Evolutionary conservation across 1,140 invertebrate species (phyloP).

Genomic region (Ceratoteleas bidentatus): DNA sequence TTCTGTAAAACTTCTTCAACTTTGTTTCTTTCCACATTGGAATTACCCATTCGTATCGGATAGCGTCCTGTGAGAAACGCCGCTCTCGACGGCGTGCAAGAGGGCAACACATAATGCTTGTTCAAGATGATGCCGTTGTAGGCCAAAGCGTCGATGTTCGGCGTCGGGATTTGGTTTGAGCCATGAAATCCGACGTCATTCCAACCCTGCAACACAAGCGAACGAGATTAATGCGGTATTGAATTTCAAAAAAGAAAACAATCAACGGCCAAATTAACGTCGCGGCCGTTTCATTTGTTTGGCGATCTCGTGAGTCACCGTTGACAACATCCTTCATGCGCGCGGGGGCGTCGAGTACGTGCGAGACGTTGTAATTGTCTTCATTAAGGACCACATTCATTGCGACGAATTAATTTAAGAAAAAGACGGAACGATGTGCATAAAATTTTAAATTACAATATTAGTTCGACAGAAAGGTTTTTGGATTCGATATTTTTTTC

Average conservation of each 20-base stretch:
- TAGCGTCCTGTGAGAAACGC: slow-evolving; percentile 77
- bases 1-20: too few relatives aligned
- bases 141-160: slow-evolving; percentile 86
- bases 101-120: slow-evolving; percentile 82
- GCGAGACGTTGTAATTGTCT: slow-evolving; percentile 76
- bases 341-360: slow-evolving; percentile 73
- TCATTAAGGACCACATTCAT: slow-evolving; percentile 75
- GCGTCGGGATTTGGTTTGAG: slow-evolving; percentile 86
- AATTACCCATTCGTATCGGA: slow-evolving; percentile 85
- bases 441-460: background rate
- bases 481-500: background rate
- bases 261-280: slow-evolving; percentile 42
- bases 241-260: slow-evolving; percentile 52
- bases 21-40: too few relatives aligned
- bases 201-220: slow-evolving; percentile 83
- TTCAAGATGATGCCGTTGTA: slow-evolving; percentile 70
- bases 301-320: slow-evolving; percentile 56
- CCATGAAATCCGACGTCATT: slow-evolving; percentile 90
- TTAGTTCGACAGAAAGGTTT: too few relatives aligned
- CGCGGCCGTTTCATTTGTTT: slow-evolving; percentile 71
- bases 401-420: slow-evolving; percentile 68
- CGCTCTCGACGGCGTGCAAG: slow-evolving; percentile 85
- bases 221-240: slow-evolving; percentile 9
- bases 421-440: slow-evolving; percentile 17
- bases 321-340: slow-evolving; percentile 71